Evolutionary conservation across 2,797 vertebrate genomes (phyloP).

Genomic region (Melopsittacus undulatus): DNA sequence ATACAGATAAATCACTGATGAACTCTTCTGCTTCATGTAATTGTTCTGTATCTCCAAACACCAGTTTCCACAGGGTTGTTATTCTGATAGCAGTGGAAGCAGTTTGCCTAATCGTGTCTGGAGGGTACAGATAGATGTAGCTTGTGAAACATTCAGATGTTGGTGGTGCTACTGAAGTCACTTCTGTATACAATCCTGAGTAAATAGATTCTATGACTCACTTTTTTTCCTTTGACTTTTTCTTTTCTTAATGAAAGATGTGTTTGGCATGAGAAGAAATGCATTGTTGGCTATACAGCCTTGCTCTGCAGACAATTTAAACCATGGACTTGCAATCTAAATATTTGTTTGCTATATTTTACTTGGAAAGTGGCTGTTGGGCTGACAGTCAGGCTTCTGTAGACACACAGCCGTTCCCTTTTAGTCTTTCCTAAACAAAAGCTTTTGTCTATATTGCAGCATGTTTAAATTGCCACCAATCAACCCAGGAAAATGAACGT

Average conservation of each 20-base stretch:
- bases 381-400: conserved; percentile 25
- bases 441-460: neutral
- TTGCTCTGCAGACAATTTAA: conserved; percentile 34
- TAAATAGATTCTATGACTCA: neutral
- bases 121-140: neutral
- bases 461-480: conserved; percentile 3
- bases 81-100: neutral
- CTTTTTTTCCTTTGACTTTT: neutral
- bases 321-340: neutral
- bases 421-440: conserved; percentile 40
- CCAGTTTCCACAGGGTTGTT: neutral
- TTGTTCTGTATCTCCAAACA: neutral
- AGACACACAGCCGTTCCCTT: neutral
- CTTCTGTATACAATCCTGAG: neutral
- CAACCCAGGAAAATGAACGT: neutral
- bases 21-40: neutral
- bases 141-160: neutral
- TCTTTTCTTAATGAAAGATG: neutral
- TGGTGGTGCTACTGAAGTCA: conserved; percentile 1
- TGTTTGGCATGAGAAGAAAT: conserved; percentile 18
- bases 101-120: neutral
- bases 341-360: conserved; percentile 49
- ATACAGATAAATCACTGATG: neutral
- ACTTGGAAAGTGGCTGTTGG: conserved; percentile 5
- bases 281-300: neutral